These are phyloP conservation scores for Rhinichthys osculus DNA, from an alignment of 2,797 vertebrate genomes.

Conservation along the genomic window DNA sequence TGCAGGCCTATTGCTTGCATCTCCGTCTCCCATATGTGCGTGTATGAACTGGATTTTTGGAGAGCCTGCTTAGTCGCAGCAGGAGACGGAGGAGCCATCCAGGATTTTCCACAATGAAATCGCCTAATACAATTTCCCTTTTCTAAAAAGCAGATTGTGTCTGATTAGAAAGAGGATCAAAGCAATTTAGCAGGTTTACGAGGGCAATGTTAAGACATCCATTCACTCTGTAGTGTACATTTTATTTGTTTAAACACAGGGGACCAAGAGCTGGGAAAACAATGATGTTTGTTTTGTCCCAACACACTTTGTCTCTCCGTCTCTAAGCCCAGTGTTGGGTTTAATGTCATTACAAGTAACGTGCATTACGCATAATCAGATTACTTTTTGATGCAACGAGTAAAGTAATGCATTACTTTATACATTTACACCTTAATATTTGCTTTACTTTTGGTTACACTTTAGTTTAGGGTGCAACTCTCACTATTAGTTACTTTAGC, in stretches of 20 bases:
- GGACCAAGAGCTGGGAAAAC: constrained; percentile 47
- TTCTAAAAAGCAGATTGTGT: constrained; percentile 59
- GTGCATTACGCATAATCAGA: not conserved
- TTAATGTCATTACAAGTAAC: not conserved
- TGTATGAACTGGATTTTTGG: constrained; percentile 46
- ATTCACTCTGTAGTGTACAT: constrained; percentile 46
- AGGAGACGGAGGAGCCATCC: constrained; percentile 29
- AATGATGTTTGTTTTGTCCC: constrained; percentile 48
- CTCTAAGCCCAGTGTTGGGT: not conserved
- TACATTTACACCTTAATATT: no score
- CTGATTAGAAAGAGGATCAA: constrained; percentile 60
- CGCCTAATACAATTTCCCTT: constrained; percentile 55
- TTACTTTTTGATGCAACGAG: not conserved
- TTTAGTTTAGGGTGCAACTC: no score
- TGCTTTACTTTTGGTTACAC: no score
- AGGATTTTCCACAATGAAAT: constrained; percentile 52
- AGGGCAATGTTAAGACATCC: constrained; percentile 47
- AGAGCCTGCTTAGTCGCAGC: constrained; percentile 38
- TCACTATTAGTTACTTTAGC: no score
- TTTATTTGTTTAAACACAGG: constrained; percentile 43
- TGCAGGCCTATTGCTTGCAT: constrained; percentile 45
- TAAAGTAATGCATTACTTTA: not conserved
- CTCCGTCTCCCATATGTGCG: constrained; percentile 44
- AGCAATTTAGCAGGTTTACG: constrained; percentile 56
- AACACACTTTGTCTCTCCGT: constrained; percentile 11